phyloP scores from a whole-genome alignment of 37 sponge, comb jelly and placozoan species.

The Aphrocallistes beatrix region DNA sequence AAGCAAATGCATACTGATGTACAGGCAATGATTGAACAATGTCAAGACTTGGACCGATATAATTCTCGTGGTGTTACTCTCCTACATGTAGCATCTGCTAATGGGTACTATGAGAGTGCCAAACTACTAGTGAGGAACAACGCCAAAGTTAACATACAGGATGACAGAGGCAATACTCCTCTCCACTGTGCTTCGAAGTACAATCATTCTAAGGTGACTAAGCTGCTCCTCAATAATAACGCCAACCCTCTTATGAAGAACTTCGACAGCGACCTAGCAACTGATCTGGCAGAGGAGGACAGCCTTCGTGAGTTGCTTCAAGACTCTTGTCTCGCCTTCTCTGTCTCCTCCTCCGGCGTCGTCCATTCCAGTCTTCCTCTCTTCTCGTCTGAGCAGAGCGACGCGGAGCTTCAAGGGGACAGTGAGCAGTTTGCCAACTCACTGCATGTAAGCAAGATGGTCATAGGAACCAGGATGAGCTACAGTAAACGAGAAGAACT shows the following conservation, averaged over 20 bases:
- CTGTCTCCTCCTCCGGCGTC: neutral
- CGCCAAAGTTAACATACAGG: conserved; percentile 37
- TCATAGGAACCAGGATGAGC: neutral
- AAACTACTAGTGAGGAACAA: conserved; percentile 37
- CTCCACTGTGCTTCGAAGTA: conserved; percentile 64
- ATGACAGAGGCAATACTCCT: conserved; percentile 53
- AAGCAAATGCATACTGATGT: conserved; percentile 45
- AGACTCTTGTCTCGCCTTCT: neutral
- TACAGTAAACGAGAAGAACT: conserved; percentile 46
- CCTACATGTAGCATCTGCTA: conserved; percentile 66
- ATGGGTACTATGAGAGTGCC: conserved; percentile 53
- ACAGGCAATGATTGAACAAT: neutral
- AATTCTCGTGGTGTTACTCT: conserved; percentile 43
- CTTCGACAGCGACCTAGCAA: neutral
- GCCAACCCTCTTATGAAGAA: conserved; percentile 31
- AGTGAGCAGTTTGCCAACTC: conserved; percentile 22
- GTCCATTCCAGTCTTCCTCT: neutral
- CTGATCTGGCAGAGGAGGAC: neutral
- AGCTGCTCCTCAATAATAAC: conserved; percentile 33
- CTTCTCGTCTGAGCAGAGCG: neutral
- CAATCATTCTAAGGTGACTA: conserved; percentile 46
- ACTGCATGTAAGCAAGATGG: neutral
- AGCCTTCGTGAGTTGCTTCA: neutral
- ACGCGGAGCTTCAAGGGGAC: conserved; percentile 13
- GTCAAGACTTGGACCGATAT: conserved; percentile 21